Evolutionary conservation across 2,113 vertebrate species (phyloP), one percentile per base, ranked within the genome.

Genomic region (Rhinichthys klamathensis): DNA sequence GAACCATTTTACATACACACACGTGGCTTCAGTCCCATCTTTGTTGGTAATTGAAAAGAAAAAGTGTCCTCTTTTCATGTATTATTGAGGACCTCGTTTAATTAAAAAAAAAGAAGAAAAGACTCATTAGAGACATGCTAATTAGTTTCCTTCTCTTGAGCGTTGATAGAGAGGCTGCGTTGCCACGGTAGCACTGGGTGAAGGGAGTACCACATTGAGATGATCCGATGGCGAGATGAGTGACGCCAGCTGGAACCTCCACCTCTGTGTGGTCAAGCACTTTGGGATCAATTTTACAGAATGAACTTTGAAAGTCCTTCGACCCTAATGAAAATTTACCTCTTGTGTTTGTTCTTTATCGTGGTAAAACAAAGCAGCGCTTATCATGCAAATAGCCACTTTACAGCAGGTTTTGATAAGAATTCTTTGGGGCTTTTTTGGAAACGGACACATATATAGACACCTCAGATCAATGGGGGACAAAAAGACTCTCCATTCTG

Each of bases 121-220:
- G 93, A 93, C 94, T 95, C 94, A 93, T 95, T 94, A 95, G 92
- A 93, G 92, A 92, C 93, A 94, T 95, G 94, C 92, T 95, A 95
- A 95, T 95, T 93, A 94, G 93, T 90, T 92, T 87, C 92, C 88
- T 90, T 91, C 89, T 84, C 84, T 87, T 85, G 80, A 88, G 88
- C 90, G 87, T 92, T 90, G 91, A 91, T 91, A 92, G 94, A 93
- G 90, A 84, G 89, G 79, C 63, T 80, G 85, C 38, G 69, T 82
- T 86, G 79, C 80, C 74, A 72, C 73, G 44, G 84, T 46, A 49
- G 80, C 87, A 82, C 78, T 87, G 87, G 87, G 87, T 70, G 51
- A 74, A 58, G 82, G 80, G 76, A 82, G 85, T 72, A 79, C 32
- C 79, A 70, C 88, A 84, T 87, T 87, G 73, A 87, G 79, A 90